Base-by-base conservation (phyloP, 2,113 vertebrate genomes). In the Carollia perspicillata region DNA sequence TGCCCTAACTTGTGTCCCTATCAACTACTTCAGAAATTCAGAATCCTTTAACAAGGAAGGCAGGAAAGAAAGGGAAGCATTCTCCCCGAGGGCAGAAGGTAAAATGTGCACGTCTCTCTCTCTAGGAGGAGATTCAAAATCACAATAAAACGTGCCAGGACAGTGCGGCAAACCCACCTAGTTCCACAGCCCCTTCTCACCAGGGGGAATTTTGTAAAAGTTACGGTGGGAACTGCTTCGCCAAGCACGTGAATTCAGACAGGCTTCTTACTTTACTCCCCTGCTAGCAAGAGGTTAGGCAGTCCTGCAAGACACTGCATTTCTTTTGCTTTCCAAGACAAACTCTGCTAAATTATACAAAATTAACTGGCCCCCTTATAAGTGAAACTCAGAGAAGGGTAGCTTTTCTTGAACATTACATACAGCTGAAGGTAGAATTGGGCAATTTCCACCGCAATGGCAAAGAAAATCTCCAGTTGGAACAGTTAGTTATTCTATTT, bases 201-300 rank as follows among this genome's bases (percentile, higher is more conserved):
- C 68, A 65, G 85, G 83, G 89, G 60, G 78, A 88, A 84, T 97
- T 63, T 63, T 63, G 30, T 13, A 30, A 60, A 60, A 97, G 97
- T 98, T 97, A 96, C 17, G 83, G 89, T 86, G 96, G 93, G 97
- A 97, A 96, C 89, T 97, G 95, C 95, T 97, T 93, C 53, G 22
- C 96, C 94, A 95, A 86, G 86, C 97, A 98, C 89, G 90, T 97
- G 98, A 97, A 98, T 97, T 95, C 85, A 98, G 44, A 90, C 95
- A 95, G 95, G 68, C 95, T 96, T 97, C 95, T 96, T 91, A 94
- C 90, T 97, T 97, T 95, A 80, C 94, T 94, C 95, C 69, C 37
- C 91, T 78, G 93, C 95, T 90, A 94, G 90, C 40, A 55, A 88
- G 92, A 23, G 66, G 84, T 89, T 94, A 85, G 88, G 69, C 92